Evolutionary conservation across 2,888 invertebrate genomes (phyloP).

Genomic region (Petrolisthes cinctipes): DNA sequence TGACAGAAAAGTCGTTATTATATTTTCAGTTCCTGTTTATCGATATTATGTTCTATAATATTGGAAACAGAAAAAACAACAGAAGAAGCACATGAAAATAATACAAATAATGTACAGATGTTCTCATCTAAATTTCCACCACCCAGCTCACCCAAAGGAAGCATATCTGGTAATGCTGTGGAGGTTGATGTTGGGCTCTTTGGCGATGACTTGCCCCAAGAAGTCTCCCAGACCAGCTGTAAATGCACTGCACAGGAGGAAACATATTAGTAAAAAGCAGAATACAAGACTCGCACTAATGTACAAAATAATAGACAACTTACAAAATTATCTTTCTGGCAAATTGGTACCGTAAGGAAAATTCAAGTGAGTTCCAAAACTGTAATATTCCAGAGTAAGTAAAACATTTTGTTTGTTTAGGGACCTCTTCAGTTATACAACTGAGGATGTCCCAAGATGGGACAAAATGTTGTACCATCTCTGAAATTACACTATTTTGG

Average conservation of each 20-base stretch:
- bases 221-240: constrained; percentile 40
- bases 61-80: too few species aligned
- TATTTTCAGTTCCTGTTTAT: neutral
- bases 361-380: neutral
- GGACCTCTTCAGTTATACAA: too few species aligned
- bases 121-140: too few species aligned
- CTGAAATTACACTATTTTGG: too few species aligned
- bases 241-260: constrained; percentile 18
- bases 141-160: constrained; percentile 37
- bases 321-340: neutral
- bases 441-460: too few species aligned
- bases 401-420: too few species aligned
- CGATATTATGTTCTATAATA: too few species aligned
- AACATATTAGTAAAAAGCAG: neutral
- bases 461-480: too few species aligned
- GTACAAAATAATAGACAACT: neutral
- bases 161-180: constrained; percentile 43
- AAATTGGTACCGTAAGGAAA: neutral
- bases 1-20: neutral
- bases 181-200: constrained; percentile 8
- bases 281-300: neutral
- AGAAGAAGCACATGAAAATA: too few species aligned
- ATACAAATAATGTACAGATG: too few species aligned
- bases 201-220: constrained; percentile 39
- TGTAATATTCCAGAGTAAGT: neutral